phyloP scores from a whole-genome alignment of 1,140 invertebrate genomes.

The Chrysopa pallens region DNA sequence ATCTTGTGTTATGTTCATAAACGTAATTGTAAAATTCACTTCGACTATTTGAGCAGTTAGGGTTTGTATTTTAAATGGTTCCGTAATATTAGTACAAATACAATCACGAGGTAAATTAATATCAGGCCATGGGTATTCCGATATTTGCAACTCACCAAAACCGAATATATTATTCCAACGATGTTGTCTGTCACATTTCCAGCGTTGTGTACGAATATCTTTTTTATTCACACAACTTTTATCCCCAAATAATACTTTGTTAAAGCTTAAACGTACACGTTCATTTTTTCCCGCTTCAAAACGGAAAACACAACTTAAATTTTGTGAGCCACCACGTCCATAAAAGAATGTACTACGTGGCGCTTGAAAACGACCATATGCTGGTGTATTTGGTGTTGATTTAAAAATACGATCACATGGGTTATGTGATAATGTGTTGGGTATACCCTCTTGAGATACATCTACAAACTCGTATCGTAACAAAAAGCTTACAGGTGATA shows the following conservation, averaged over 20 bases:
- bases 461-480: constrained; percentile 63
- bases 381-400: constrained; percentile 20
- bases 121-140: constrained; percentile 55
- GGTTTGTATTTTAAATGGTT: constrained; percentile 35
- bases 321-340: constrained; percentile 54
- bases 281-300: constrained; percentile 51
- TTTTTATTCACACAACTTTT: constrained; percentile 42
- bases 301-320: constrained; percentile 53
- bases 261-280: constrained; percentile 42
- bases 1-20: constrained; percentile 69
- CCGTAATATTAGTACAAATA: constrained; percentile 49
- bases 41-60: constrained; percentile 47
- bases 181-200: constrained; percentile 35
- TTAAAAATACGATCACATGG: constrained; percentile 40
- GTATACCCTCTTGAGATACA: constrained; percentile 39
- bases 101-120: constrained; percentile 51
- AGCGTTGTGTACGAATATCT: constrained; percentile 41
- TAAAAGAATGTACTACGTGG: constrained; percentile 66
- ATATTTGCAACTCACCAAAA: constrained; percentile 28
- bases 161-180: constrained; percentile 23
- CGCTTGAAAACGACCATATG: constrained; percentile 47
- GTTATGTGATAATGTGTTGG: constrained; percentile 28
- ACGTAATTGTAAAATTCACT: constrained; percentile 50
- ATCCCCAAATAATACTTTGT: constrained; percentile 43
- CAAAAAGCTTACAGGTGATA: constrained; percentile 58